Percentiles rank a stretch among this genome's conserved stretches.
Conservation (phyloP, 2,888 invertebrate species). For the Autographa gamma region DNA sequence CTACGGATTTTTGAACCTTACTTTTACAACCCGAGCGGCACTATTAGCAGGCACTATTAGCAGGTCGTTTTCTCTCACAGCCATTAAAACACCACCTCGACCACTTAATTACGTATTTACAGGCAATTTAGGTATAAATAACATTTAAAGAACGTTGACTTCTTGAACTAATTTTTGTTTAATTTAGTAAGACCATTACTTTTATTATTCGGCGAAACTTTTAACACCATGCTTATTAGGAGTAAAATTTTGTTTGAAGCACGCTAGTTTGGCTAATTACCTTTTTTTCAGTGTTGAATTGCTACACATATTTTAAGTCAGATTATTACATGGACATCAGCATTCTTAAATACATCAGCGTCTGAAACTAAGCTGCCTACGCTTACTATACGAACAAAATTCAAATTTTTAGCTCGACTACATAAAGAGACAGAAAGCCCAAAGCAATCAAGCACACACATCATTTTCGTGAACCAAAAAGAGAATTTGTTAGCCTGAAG, state of each 20-base stretch:
- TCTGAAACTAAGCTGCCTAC: too few relatives aligned
- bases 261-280: too few relatives aligned
- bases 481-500: not conserved
- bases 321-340: too few relatives aligned
- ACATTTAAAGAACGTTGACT: not conserved
- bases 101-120: not conserved
- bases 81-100: constrained; percentile 1
- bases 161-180: not conserved
- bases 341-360: too few relatives aligned
- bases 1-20: constrained; percentile 13
- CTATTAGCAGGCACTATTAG: constrained; percentile 27
- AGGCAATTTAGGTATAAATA: not conserved
- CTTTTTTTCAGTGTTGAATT: too few relatives aligned
- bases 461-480: not conserved
- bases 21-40: constrained; percentile 27
- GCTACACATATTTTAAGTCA: too few relatives aligned
- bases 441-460: not conserved
- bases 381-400: too few relatives aligned
- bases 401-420: not conserved
- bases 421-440: not conserved
- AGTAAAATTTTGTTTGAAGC: too few relatives aligned
- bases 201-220: not conserved
- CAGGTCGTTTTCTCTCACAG: constrained; percentile 22
- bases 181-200: not conserved
- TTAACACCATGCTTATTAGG: too few relatives aligned